phyloP scores from a whole-genome alignment of 2,113 vertebrate species.

The Arothron firmamentum region DNA sequence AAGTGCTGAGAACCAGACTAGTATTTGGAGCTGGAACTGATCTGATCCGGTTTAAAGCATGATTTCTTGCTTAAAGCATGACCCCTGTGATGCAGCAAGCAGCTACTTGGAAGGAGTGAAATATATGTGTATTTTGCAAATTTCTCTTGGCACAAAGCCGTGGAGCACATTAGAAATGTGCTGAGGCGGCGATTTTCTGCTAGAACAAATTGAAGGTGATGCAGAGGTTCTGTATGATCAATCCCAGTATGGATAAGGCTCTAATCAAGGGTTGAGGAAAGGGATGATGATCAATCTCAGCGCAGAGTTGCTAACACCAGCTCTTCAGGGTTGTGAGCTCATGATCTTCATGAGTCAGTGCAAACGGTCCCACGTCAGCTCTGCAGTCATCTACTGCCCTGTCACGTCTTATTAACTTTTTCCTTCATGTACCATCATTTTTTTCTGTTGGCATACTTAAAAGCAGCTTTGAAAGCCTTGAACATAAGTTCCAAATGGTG shows the following conservation, averaged over 20 bases:
- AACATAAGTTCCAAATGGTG: slow-evolving; percentile 29
- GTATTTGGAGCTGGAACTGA: neutral
- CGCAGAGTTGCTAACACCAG: too few species aligned
- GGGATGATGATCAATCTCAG: too few species aligned
- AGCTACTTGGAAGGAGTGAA: slow-evolving; percentile 25
- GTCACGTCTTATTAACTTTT: neutral
- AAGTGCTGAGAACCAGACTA: too few species aligned
- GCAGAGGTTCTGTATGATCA: slow-evolving; percentile 4
- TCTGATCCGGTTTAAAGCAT: slow-evolving; percentile 8
- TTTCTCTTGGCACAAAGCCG: slow-evolving; percentile 21
- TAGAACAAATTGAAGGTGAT: slow-evolving; percentile 8
- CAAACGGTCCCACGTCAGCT: too few species aligned
- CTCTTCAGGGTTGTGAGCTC: too few species aligned
- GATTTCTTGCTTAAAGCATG: slow-evolving; percentile 9
- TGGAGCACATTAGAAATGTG: slow-evolving; percentile 9
- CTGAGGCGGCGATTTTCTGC: slow-evolving; percentile 25
- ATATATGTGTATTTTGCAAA: slow-evolving; percentile 25
- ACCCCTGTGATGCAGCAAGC: slow-evolving; percentile 10
- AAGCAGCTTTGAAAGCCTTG: slow-evolving; percentile 33
- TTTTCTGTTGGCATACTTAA: slow-evolving; percentile 4
- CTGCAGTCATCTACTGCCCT: neutral
- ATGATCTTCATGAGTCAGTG: too few species aligned
- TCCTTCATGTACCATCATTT: neutral
- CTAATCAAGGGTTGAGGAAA: neutral
- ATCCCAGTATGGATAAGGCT: slow-evolving; percentile 13